Evolutionary conservation across 1,140 invertebrate species (phyloP).

Genomic region (Euwallacea fornicatus): DNA sequence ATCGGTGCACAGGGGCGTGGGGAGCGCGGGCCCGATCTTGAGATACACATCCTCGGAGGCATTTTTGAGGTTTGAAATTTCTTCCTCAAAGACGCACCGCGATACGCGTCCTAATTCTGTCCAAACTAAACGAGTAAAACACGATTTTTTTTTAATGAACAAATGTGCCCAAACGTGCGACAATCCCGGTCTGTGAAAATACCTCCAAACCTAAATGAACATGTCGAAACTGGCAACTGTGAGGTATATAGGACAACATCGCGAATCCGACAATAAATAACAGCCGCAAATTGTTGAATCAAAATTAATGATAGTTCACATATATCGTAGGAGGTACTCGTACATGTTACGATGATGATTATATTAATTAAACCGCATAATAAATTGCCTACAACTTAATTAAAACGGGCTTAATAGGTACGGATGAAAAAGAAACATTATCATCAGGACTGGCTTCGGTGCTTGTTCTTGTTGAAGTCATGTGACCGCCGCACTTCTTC

Average conservation of each 20-base stretch:
- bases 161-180: too few relatives aligned
- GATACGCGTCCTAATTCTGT: too few relatives aligned
- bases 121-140: too few relatives aligned
- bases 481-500: not conserved
- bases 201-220: too few relatives aligned
- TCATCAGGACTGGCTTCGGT: constrained; percentile 7
- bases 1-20: too few relatives aligned
- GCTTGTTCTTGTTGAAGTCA: not conserved
- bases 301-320: constrained; percentile 31
- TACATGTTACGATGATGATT: constrained; percentile 36
- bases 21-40: too few relatives aligned
- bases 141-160: too few relatives aligned
- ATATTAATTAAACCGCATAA: constrained; percentile 36
- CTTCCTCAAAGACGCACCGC: not conserved
- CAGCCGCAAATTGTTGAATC: constrained; percentile 29
- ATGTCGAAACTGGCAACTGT: too few relatives aligned
- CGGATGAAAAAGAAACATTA: constrained; percentile 17
- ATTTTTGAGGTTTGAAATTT: not conserved
- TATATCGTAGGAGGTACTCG: constrained; percentile 34
- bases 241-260: constrained; percentile 14
- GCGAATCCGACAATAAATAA: constrained; percentile 28
- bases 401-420: constrained; percentile 33
- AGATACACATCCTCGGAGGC: too few relatives aligned
- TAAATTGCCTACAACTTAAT: constrained; percentile 37
- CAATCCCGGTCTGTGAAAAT: too few relatives aligned